Evolutionary conservation across 2,113 vertebrate species (phyloP), one percentile per base, ranked within the genome.

Genomic region (Cnemophilus loriae): DNA sequence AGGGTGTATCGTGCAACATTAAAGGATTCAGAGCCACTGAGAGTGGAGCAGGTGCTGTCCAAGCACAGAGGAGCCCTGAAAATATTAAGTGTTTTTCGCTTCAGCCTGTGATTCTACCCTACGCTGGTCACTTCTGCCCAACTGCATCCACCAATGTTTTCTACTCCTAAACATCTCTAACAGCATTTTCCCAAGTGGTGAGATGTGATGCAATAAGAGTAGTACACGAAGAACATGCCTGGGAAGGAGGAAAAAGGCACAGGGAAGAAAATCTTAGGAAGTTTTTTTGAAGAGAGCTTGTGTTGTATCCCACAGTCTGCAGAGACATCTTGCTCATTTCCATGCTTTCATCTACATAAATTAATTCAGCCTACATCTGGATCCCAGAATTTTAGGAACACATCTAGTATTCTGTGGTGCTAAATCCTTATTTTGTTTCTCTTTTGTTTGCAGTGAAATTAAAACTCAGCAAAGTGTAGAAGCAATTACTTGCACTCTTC

Each of bases 381-480:
- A 92, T 80, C 35, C 24, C 52, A 81, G 33, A 80, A 39, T 86
- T 92, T 86, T 78, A 28, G 35, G 41, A 87, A 52, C 33, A 56
- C 3, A 24, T 75, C 44, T 78, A 64, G 17, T 41, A 57, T 92
- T 92, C 85, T 53, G 37, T 64, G 47, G 39, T 71, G 46, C 26
- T 89, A 94, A 81, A 92, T 50, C 26, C 42, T 68, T 75, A 55
- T 57, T 92, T 90, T 71, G 6, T 37, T 90, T 83, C 61, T 19
- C 18, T 90, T 89, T 78, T 53, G 35, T 91, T 81, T 81, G 42
- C 21, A 90, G 39, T 59, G 59, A 90, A 90, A 83, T 88, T 92
- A 85, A 94, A 94, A 81, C 63, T 80, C 79, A 92, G 49, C 39
- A 86, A 44, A 30, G 35, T 82, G 57, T 68, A 46, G 60, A 73